These are phyloP conservation scores for Mormyrops boulengeri DNA, from an alignment of 2,797 vertebrate species.

Conservation along the genomic window DNA sequence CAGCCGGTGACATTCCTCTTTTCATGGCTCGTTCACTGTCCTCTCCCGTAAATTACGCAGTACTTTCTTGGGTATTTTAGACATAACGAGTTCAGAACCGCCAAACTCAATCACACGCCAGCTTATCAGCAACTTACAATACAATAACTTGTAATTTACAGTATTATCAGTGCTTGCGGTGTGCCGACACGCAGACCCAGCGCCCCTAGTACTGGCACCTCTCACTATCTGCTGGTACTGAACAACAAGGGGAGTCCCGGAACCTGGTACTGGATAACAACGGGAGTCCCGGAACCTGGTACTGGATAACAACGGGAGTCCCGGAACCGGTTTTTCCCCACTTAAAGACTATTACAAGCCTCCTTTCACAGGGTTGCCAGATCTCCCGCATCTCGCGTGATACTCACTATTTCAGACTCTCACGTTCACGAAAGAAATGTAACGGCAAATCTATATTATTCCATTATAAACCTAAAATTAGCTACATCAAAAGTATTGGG, in stretches of 20 bases:
- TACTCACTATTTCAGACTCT: background rate
- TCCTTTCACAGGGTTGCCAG: background rate
- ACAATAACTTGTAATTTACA: background rate
- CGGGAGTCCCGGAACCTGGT: background rate
- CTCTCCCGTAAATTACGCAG: background rate
- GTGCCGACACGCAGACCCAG: background rate
- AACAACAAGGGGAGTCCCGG: too few relatives aligned
- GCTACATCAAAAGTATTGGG: background rate
- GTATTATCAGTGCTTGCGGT: background rate
- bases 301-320: too few relatives aligned
- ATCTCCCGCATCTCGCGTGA: background rate
- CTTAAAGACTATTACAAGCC: background rate
- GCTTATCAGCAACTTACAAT: background rate
- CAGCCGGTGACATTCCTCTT: background rate
- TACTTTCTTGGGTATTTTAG: slow-evolving; percentile 3
- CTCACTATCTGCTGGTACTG: background rate
- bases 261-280: too few relatives aligned
- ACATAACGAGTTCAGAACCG: background rate
- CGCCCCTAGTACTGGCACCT: background rate
- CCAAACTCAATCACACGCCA: background rate
- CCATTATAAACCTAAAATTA: background rate
- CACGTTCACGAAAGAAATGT: background rate
- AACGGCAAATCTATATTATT: background rate
- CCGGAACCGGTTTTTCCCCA: background rate
- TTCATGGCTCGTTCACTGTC: background rate